phyloP scores from a whole-genome alignment of 2,797 vertebrate species.

The Erethizon dorsatum region DNA sequence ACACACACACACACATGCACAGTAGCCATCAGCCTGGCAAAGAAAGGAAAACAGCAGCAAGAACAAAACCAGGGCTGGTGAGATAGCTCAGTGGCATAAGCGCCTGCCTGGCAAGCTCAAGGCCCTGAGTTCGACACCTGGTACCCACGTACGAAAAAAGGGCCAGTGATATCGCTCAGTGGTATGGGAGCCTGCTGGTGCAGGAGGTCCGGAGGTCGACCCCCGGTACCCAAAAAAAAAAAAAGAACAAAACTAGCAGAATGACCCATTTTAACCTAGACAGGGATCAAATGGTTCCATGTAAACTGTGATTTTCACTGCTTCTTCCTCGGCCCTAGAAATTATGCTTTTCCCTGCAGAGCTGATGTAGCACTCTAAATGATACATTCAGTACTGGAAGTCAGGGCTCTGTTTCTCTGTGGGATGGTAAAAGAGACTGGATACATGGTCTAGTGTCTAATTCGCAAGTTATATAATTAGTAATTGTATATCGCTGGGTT shows the following conservation, averaged over 20 bases:
- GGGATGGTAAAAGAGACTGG: conserved; percentile 69
- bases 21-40: background rate
- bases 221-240: too few relatives aligned
- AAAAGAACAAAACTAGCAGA: background rate
- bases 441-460: conserved; percentile 36
- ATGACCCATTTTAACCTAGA: conserved; percentile 27
- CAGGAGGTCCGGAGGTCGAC: too few relatives aligned
- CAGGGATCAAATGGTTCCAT: background rate
- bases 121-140: too few relatives aligned
- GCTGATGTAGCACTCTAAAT: conserved; percentile 41
- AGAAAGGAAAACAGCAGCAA: background rate
- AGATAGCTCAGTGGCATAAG: too few relatives aligned
- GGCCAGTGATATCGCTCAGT: too few relatives aligned
- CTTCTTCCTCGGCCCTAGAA: conserved; percentile 55
- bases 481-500: conserved; percentile 32
- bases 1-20: background rate
- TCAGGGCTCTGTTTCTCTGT: conserved; percentile 59
- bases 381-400: conserved; percentile 72
- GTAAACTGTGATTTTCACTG: conserved; percentile 62
- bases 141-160: too few relatives aligned
- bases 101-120: too few relatives aligned
- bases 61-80: background rate
- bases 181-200: too few relatives aligned
- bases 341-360: conserved; percentile 63
- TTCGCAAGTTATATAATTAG: conserved; percentile 74